Conservation (phyloP, 2,888 invertebrate genomes). For the Syrphus vitripennis region DNA sequence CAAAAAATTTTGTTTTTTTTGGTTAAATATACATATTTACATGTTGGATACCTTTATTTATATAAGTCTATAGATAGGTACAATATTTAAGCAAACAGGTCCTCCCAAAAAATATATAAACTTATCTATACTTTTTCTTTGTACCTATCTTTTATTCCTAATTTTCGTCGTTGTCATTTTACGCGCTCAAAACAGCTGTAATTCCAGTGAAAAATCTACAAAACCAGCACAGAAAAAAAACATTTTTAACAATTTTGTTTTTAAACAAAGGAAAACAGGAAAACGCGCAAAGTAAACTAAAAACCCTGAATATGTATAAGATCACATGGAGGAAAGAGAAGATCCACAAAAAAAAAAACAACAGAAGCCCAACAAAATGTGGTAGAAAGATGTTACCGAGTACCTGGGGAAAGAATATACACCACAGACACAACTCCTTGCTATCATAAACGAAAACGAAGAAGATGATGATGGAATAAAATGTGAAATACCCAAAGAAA, state of each 20-base stretch:
- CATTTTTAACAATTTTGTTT: conserved; percentile 5
- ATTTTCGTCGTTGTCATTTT: neutral
- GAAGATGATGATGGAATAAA: conserved; percentile 8
- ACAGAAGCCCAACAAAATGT: conserved; percentile 72
- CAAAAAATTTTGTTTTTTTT: neutral
- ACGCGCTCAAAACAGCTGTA: conserved; percentile 40
- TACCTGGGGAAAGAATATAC: conserved; percentile 22
- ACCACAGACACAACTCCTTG: neutral
- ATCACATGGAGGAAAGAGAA: neutral
- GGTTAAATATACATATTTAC: conserved; percentile 3
- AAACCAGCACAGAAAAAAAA: neutral
- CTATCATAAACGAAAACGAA: neutral
- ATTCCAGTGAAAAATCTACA: conserved; percentile 57
- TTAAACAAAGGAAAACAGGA: conserved; percentile 63
- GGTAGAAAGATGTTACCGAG: neutral
- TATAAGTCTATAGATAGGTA: neutral
- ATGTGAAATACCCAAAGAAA: conserved; percentile 35
- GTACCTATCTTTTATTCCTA: neutral
- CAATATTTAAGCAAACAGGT: conserved; percentile 59
- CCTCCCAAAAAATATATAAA: conserved; percentile 14
- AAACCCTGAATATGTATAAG: conserved; percentile 16
- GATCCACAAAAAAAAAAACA: conserved; percentile 4
- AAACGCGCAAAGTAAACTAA: conserved; percentile 50
- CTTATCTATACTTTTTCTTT: conserved; percentile 4
- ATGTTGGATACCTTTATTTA: conserved; percentile 13